Conservation (phyloP, 2,797 vertebrate genomes). For the Emydoidea blandingii region DNA sequence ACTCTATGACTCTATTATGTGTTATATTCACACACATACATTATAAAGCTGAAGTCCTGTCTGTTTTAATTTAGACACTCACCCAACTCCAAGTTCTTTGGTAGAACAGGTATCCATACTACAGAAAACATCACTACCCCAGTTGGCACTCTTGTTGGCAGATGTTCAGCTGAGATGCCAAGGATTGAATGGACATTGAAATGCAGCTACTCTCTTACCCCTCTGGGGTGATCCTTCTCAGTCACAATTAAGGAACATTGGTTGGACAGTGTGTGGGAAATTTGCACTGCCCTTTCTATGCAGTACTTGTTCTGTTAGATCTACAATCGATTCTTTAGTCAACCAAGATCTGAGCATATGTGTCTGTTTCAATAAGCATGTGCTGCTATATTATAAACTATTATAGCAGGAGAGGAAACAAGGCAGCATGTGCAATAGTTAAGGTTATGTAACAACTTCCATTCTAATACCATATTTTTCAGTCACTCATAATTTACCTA, state of each 20-base stretch:
- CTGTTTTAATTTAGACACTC: slow-evolving; percentile 19
- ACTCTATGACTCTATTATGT: background rate
- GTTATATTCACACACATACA: background rate
- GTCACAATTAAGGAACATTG: background rate
- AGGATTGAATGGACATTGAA: accelerated
- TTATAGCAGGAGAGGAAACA: background rate
- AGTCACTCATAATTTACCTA: background rate
- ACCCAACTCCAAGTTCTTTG: background rate
- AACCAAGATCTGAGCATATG: background rate
- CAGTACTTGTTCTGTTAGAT: background rate
- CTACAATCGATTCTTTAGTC: background rate
- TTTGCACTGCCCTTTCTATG: background rate
- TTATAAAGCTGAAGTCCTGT: background rate
- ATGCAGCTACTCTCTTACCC: background rate
- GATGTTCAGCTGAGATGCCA: background rate
- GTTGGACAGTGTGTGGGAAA: background rate
- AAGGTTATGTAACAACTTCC: background rate
- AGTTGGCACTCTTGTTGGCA: background rate
- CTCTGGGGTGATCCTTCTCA: background rate
- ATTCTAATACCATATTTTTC: background rate
- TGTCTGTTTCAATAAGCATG: background rate
- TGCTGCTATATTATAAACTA: background rate
- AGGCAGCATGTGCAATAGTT: background rate
- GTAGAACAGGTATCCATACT: background rate
- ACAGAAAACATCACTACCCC: background rate